Base-by-base conservation (phyloP, 1,140 invertebrate genomes). In the Ceratitis capitata region DNA sequence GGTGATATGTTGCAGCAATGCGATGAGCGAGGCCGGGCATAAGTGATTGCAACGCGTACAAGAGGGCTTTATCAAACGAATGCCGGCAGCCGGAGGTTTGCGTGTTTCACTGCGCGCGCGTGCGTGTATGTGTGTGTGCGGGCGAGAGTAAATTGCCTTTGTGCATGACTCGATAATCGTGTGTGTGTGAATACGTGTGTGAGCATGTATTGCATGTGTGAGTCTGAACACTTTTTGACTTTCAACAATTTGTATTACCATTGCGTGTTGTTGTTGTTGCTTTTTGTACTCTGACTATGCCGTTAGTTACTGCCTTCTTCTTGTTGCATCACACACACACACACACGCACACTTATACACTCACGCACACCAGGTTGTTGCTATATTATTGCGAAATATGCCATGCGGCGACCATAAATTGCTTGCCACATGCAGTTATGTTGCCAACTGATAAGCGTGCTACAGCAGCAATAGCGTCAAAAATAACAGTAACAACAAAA, bases 221-320 rank as follows among this genome's bases (percentile, higher is more conserved):
- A n/a, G n/a, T 32, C 26, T 61, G 69, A 0, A 42, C 69, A n/a
- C 69, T 74, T 74, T 74, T 74, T 78, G 69, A 78, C 69, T 78
- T 78, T 78, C n/a, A 78, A 45, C 39, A 78, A n/a, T 45, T 42
- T 78, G 42, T 78, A 78, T 78, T 9, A 10, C 39, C 35, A 78
- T 47, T 78, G 10, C 23, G 29, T 42, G n/a, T 42, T 78, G 69
- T 78, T 78, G 39, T 74, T 45, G 4, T 74, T 74, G 35, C 5
- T 74, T 23, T 45, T 6, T 42, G 39, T n/a, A 42, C 69, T n/a
- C 29, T n/a, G n/a, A n/a, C n/a, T n/a, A n/a, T n/a, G n/a, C n/a
- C n/a, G n/a, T 42, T 23, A 78, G 69, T 78, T 78, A 78, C 32
- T 47, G 69, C 69, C 39, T 39, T 39, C 61, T 5, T 2, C 32